These are phyloP conservation scores for Cheilosia vulpina DNA, from an alignment of 2,888 invertebrate species.

Conservation along the genomic window DNA sequence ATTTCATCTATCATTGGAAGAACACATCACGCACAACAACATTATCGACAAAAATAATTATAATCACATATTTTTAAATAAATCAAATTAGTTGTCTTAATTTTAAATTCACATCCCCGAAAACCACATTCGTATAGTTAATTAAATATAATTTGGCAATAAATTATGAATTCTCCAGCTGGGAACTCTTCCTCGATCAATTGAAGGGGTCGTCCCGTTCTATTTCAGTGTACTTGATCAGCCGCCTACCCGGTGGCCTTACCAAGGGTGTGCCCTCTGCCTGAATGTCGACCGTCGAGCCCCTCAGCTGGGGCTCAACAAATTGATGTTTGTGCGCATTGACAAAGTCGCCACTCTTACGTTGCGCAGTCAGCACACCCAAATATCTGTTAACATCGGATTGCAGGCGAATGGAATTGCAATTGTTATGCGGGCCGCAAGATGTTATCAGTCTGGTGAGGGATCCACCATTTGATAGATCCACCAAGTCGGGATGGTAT, in stretches of 20 bases:
- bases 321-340: background rate
- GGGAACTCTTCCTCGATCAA: background rate
- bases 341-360: background rate
- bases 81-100: too few relatives aligned
- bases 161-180: too few relatives aligned
- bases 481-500: slow-evolving; percentile 32
- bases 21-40: too few relatives aligned
- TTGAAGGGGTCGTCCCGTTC: slow-evolving; percentile 23
- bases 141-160: background rate
- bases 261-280: background rate
- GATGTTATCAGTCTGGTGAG: slow-evolving; percentile 45
- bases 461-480: slow-evolving; percentile 31
- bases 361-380: background rate
- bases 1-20: too few relatives aligned
- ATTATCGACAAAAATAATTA: too few relatives aligned
- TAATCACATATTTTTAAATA: too few relatives aligned
- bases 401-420: slow-evolving; percentile 40
- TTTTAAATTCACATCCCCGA: too few relatives aligned
- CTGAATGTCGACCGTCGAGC: background rate
- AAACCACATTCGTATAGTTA: background rate
- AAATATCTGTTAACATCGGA: slow-evolving; percentile 30
- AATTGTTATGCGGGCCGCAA: slow-evolving; percentile 51
- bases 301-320: background rate
- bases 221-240: slow-evolving; percentile 42
- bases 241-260: slow-evolving; percentile 22